Conservation (phyloP, 2,797 vertebrate genomes). For the Synaphobranchus kaupii region DNA sequence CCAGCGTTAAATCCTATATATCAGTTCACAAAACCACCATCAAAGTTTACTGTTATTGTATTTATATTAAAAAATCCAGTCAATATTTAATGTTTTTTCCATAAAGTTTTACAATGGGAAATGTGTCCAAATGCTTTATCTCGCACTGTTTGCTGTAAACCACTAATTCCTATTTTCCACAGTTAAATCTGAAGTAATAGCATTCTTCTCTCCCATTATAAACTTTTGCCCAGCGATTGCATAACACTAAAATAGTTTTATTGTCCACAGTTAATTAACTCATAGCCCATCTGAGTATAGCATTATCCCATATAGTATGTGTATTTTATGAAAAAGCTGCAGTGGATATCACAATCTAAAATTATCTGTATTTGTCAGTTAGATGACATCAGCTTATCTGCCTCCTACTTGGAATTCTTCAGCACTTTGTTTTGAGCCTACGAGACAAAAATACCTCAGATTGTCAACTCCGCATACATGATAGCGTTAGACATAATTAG, state of each 20-base stretch:
- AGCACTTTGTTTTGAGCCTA: neutral
- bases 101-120: slow-evolving; percentile 50
- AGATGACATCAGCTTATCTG: neutral
- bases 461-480: neutral
- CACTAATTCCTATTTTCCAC: neutral
- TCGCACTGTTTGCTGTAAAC: neutral
- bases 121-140: slow-evolving; percentile 1
- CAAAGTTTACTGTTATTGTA: slow-evolving; percentile 41
- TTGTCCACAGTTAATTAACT: neutral
- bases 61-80: slow-evolving; percentile 36
- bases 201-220: neutral
- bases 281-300: neutral
- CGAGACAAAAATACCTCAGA: neutral
- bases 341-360: neutral
- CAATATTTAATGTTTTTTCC: slow-evolving; percentile 49
- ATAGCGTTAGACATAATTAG: neutral
- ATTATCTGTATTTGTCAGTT: neutral
- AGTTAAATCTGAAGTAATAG: neutral
- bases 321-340: neutral
- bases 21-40: slow-evolving; percentile 42
- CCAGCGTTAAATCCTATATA: slow-evolving; percentile 33
- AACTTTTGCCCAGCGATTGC: neutral
- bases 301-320: neutral
- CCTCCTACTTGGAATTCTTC: neutral
- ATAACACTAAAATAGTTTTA: neutral